Percentiles rank a stretch among this genome's conserved stretches.
phyloP scores from a whole-genome alignment of 1,140 invertebrate genomes.

The Drosophila nigrodunni region DNA sequence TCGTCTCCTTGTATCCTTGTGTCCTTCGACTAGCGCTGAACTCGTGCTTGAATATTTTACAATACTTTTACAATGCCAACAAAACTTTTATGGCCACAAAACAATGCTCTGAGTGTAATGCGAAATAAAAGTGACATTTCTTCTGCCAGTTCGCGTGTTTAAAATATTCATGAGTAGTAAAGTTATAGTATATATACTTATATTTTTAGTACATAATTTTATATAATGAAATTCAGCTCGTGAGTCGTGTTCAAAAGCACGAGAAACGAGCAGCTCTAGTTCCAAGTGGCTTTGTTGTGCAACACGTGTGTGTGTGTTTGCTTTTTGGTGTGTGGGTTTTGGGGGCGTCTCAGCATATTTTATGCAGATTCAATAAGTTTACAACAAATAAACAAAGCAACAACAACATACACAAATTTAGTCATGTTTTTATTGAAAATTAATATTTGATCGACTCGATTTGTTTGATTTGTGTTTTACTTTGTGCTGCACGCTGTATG shows the following conservation, averaged over 20 bases:
- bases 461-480: constrained; percentile 28
- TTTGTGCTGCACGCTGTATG: constrained; percentile 1
- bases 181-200: too few relatives aligned
- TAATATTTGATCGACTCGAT: constrained; percentile 67
- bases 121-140: too few relatives aligned
- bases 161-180: too few relatives aligned
- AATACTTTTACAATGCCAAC: background rate
- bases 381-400: constrained; percentile 28
- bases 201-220: too few relatives aligned
- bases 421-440: constrained; percentile 64
- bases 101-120: too few relatives aligned
- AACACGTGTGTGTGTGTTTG: constrained; percentile 25
- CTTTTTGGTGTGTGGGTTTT: constrained; percentile 3
- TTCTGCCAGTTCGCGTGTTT: too few relatives aligned
- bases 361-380: constrained; percentile 56
- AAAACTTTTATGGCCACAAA: too few relatives aligned
- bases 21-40: background rate
- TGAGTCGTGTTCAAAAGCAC: background rate
- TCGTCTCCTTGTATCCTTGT: background rate
- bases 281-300: constrained; percentile 24
- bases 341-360: constrained; percentile 42
- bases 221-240: background rate
- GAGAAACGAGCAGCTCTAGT: background rate
- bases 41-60: background rate
- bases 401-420: constrained; percentile 19